Base-by-base conservation (phyloP, 2,888 invertebrate species). In the Ichneumon xanthorius region DNA sequence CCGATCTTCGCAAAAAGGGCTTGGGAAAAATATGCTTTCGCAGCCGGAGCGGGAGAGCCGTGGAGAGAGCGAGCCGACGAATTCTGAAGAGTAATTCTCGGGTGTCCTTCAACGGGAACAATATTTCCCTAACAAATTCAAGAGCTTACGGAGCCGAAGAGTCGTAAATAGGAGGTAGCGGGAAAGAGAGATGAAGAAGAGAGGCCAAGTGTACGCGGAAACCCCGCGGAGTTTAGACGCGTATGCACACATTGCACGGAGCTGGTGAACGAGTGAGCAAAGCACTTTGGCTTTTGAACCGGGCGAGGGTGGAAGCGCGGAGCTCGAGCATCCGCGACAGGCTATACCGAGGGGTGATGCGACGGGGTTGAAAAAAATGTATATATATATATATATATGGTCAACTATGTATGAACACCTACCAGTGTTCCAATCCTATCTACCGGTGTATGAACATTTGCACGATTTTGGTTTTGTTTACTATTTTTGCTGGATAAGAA, bases 81-180 rank as follows among this genome's bases (percentile, higher is more conserved):
- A 76, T 80, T 33, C 65, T 40, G 63, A 26, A 58, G 72, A 71
- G 55, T 63, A 22, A 58, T 71, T 65, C 80, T 75, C 63, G 22
- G 50, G 53, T 70, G 14, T 80, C 73, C 79, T 79, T 70, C 71
- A 71, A 16, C 5, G 70, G 72, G 76, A 81, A 75, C 75, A 84
- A 75, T 80, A 82, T 82, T 84, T 77, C 72, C 71, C 77, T 70
- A 58, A 78, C 73, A 82, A 84, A 84, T 86, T 83, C 76, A 76
- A 85, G 72, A 79, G 80, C 71, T 63, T 67, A 53, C 79, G 63
- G 71, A 61, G 58, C 71, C 70, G 61, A 85, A 68, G 76, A 82
- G 79, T 65, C 70, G 65, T 77, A 55, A 45, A 67, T 58, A 65
- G 16, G 30, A 68, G 48, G 67, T 26, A 65, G 48, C 14, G 14